Conservation (phyloP, 2,888 invertebrate genomes). For the Heliconius charithonia region DNA sequence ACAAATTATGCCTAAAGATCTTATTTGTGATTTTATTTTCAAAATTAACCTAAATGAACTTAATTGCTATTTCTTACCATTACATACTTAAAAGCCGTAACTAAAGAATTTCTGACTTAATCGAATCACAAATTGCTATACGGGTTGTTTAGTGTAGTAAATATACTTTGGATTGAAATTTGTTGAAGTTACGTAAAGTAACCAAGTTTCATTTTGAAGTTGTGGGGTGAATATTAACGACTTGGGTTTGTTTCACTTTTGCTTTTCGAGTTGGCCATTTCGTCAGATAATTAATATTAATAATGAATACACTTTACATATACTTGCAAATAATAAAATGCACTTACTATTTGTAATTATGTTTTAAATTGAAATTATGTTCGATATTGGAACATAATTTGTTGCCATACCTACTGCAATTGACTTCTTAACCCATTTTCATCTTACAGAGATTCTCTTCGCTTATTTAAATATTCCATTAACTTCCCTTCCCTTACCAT, state of each 20-base stretch:
- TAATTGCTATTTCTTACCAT: too few relatives aligned
- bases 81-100: slow-evolving; percentile 1
- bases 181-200: slow-evolving; percentile 70
- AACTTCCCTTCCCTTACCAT: too few relatives aligned
- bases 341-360: not conserved
- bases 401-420: not conserved
- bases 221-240: slow-evolving; percentile 70
- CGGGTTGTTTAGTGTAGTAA: slow-evolving; percentile 27
- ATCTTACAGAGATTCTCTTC: not conserved
- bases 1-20: too few relatives aligned
- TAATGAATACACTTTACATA: slow-evolving; percentile 21
- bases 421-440: not conserved
- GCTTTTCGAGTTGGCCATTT: slow-evolving; percentile 27
- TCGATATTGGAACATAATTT: not conserved
- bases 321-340: not conserved
- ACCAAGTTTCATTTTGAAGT: slow-evolving; percentile 64
- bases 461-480: not conserved
- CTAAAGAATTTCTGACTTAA: slow-evolving; percentile 23
- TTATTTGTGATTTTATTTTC: too few relatives aligned
- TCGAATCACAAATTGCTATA: slow-evolving; percentile 33
- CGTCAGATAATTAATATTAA: slow-evolving; percentile 20
- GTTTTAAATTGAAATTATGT: not conserved
- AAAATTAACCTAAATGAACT: too few relatives aligned
- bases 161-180: slow-evolving; percentile 51
- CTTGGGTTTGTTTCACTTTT: slow-evolving; percentile 48